Base-by-base conservation (phyloP, 2,113 vertebrate species). In the Rhegmatorhina hoffmannsi region DNA sequence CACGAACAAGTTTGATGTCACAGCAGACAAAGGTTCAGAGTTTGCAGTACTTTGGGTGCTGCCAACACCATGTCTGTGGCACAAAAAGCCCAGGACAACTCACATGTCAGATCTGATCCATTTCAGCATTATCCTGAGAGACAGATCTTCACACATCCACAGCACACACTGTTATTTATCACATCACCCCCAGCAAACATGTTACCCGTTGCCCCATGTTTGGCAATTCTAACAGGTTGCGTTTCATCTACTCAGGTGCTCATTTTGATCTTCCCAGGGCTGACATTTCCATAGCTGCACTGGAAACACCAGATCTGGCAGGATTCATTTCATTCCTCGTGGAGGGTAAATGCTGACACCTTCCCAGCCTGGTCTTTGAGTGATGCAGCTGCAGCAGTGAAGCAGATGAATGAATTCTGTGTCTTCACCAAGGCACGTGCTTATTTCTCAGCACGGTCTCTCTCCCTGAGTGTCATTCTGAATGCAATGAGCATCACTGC, bases 91-190 rank as follows among this genome's bases (percentile, higher is more conserved):
- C 40, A 23, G 44, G 38, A 62, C 12, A 76, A 5, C 17, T 47
- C n/a, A 6, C 33, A n/a, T 1, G 11, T 47, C 60, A 53, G 24
- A 13, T 34, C 17, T 21, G 38, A 21, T 1, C 1, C 0, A 0
- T n/a, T 75, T 26, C 49, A 43, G 58, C 24, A 7, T 10, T 25
- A 69, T 15, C 40, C 36, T 26, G 33, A 43, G 29, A 49, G 29
- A 24, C 25, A 64, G 3, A 53, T 66, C 29, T 73, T 56, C 20
- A 13, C 14, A 21, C 34, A 40, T 7, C 25, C 77, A 18, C 1
- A 0, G 38, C 4, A 0, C 43, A 7, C 0, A 1, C 66, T 7
- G 23, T 33, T 26, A 58, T 66, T 50, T 34, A 43, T 38, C 69
- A 25, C 25, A 16, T 11, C 5, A 0, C 6, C 3, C 77, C 56